phyloP scores from a whole-genome alignment of 2,113 vertebrate genomes.

The Indicator maculatus region DNA sequence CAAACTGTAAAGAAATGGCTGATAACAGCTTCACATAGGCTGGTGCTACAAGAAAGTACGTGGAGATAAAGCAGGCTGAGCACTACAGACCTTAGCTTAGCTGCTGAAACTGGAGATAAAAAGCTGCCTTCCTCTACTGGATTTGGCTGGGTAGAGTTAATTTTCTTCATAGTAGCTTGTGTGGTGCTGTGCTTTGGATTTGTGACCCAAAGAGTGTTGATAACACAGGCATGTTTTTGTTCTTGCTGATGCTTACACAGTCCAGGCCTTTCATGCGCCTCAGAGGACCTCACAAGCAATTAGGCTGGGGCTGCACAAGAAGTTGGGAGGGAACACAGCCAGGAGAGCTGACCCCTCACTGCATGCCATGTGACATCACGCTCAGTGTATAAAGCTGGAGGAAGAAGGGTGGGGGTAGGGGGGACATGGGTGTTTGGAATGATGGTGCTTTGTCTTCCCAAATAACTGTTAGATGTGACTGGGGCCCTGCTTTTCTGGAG shows the following conservation, averaged over 20 bases:
- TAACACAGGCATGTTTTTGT: background rate
- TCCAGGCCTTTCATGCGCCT: background rate
- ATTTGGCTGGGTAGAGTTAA: background rate
- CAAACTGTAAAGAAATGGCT: background rate
- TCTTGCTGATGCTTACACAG: background rate
- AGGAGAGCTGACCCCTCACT: background rate
- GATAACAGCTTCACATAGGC: background rate
- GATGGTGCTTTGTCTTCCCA: accelerated
- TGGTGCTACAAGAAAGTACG: background rate
- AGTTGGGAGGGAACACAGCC: accelerated
- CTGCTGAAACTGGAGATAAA: background rate
- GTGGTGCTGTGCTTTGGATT: background rate
- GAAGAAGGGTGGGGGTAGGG: background rate
- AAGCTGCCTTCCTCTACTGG: background rate
- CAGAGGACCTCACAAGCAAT: accelerated
- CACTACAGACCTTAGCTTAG: background rate
- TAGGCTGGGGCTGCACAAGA: background rate
- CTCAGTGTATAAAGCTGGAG: background rate
- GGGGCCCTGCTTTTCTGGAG: background rate
- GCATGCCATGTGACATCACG: accelerated
- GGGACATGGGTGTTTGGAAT: accelerated
- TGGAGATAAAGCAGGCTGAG: background rate
- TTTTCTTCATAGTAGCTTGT: background rate
- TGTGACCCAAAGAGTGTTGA: background rate
- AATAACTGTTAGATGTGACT: accelerated